These are phyloP conservation scores for Trachelus iudaicus DNA, from an alignment of 2,888 invertebrate genomes.

Conservation along the genomic window DNA sequence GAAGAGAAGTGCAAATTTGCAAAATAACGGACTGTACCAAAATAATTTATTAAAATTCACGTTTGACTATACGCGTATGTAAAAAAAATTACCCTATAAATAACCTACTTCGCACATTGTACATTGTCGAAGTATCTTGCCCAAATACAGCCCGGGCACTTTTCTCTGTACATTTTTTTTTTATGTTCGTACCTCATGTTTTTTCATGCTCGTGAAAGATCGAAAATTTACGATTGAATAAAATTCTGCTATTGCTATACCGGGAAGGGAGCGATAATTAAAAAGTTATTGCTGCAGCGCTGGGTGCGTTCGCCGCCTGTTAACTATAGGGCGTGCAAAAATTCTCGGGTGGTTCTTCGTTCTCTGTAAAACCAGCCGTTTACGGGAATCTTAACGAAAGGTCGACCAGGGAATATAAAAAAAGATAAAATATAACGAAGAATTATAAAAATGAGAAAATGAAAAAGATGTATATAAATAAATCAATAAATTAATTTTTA, in stretches of 20 bases:
- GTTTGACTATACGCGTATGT: too few relatives aligned
- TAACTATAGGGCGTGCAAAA: background rate
- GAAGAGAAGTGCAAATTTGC: background rate
- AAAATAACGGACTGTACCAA: background rate
- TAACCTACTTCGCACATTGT: background rate
- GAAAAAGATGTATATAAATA: too few relatives aligned
- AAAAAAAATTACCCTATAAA: background rate
- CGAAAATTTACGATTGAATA: conserved; percentile 3
- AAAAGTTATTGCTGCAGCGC: background rate
- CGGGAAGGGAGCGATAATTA: background rate
- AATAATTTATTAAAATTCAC: too few relatives aligned
- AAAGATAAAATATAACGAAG: background rate
- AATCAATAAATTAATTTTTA: background rate
- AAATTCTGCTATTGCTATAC: background rate
- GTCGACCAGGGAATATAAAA: background rate
- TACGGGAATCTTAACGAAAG: background rate
- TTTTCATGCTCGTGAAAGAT: background rate
- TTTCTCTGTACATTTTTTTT: background rate
- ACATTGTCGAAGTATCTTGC: background rate
- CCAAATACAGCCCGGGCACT: background rate
- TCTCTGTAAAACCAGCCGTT: background rate
- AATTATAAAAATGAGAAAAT: background rate
- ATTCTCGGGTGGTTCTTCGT: background rate
- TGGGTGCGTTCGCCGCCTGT: background rate
- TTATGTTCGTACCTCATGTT: background rate